Conservation (phyloP, 1,140 invertebrate genomes). For the Anagrus nilaparvatae region DNA sequence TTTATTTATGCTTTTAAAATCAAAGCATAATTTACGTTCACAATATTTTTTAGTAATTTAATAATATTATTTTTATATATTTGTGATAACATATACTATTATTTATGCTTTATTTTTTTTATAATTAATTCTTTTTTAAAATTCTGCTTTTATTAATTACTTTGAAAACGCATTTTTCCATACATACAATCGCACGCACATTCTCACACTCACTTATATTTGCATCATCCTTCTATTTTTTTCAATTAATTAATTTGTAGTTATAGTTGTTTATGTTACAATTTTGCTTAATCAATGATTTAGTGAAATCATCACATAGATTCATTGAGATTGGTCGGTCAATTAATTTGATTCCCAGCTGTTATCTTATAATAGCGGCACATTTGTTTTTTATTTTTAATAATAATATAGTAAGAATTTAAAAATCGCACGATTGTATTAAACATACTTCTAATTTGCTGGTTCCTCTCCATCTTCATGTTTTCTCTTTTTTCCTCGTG, state of each 20-base stretch:
- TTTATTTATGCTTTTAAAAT: slow-evolving; percentile 36
- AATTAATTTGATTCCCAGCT: slow-evolving; percentile 43
- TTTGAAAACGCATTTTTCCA: slow-evolving; percentile 18
- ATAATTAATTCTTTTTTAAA: not conserved
- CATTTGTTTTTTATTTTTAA: slow-evolving; percentile 39
- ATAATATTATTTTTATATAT: slow-evolving; percentile 24
- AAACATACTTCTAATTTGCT: slow-evolving; percentile 33
- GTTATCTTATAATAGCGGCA: slow-evolving; percentile 37
- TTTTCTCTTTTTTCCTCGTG: slow-evolving; percentile 63
- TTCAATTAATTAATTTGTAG: slow-evolving; percentile 14
- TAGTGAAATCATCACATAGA: slow-evolving; percentile 37
- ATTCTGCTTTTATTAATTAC: not conserved
- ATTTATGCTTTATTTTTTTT: slow-evolving; percentile 6
- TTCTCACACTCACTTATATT: slow-evolving; percentile 5
- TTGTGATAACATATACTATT: slow-evolving; percentile 8
- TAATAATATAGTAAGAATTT: slow-evolving; percentile 40
- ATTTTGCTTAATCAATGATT: slow-evolving; percentile 32
- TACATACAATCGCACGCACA: slow-evolving; percentile 9
- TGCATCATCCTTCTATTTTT: slow-evolving; percentile 7
- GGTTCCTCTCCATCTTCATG: slow-evolving; percentile 47
- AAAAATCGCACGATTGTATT: slow-evolving; percentile 37
- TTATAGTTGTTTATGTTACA: slow-evolving; percentile 23
- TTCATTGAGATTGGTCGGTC: slow-evolving; percentile 40
- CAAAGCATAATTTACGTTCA: too few relatives aligned
- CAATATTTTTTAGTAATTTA: slow-evolving; percentile 1